Conservation (phyloP, 2,888 invertebrate species). For the Xestia ashworthii region DNA sequence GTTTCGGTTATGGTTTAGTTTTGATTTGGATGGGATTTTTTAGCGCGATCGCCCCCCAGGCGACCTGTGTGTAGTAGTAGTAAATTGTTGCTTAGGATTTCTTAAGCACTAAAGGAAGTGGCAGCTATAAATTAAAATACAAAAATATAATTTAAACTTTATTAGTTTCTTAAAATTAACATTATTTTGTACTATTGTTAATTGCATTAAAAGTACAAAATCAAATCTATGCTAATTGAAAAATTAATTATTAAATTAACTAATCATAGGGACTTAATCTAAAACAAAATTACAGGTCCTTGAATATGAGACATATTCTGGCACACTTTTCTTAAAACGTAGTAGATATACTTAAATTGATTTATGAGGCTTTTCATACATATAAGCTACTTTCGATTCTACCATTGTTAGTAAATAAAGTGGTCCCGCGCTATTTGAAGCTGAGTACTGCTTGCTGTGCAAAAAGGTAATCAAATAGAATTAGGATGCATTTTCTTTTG, state of each 20-base stretch:
- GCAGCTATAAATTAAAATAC: slow-evolving; percentile 20
- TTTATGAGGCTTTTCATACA: slow-evolving; percentile 63
- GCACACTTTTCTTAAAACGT: slow-evolving; percentile 48
- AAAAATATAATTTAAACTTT: slow-evolving; percentile 60
- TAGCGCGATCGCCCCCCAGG: too few relatives aligned
- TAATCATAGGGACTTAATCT: slow-evolving; percentile 37
- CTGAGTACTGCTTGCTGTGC: slow-evolving; percentile 23
- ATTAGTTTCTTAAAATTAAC: slow-evolving; percentile 69
- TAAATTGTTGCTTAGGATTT: background rate
- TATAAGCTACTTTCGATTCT: slow-evolving; percentile 39
- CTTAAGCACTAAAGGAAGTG: background rate
- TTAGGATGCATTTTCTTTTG: background rate
- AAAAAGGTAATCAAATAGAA: slow-evolving; percentile 19
- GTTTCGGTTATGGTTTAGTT: too few relatives aligned
- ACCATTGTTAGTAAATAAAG: slow-evolving; percentile 34
- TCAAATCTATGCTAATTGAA: slow-evolving; percentile 58
- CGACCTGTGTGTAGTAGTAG: too few relatives aligned
- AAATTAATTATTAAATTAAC: slow-evolving; percentile 51
- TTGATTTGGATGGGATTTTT: too few relatives aligned
- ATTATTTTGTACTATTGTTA: slow-evolving; percentile 72
- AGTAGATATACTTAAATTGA: slow-evolving; percentile 51
- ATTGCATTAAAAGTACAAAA: slow-evolving; percentile 66
- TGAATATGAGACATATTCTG: slow-evolving; percentile 48
- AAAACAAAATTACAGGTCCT: slow-evolving; percentile 49
- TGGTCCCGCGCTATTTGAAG: slow-evolving; percentile 61